Evolutionary conservation across 2,113 vertebrate genomes (phyloP).

Genomic region (Aldabrachelys gigantea): DNA sequence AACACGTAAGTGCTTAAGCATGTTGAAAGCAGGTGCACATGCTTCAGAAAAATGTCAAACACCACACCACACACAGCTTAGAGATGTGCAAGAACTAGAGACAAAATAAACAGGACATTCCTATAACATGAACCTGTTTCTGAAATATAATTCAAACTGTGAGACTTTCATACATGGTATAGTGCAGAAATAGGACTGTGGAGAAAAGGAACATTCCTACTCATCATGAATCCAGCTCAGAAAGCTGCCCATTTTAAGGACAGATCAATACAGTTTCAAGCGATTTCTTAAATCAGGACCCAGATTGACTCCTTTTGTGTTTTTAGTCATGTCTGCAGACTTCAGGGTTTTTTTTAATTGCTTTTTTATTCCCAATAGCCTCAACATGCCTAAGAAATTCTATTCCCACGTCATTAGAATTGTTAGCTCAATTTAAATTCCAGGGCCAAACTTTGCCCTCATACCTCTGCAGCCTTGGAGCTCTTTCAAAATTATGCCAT

Average conservation of each 20-base stretch:
- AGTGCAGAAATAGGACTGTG: background rate
- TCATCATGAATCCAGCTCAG: background rate
- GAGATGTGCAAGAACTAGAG: background rate
- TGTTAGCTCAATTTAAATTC: background rate
- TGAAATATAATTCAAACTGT: background rate
- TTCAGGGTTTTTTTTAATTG: background rate
- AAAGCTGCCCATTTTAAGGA: background rate
- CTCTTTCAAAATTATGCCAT: background rate
- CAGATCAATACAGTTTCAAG: background rate
- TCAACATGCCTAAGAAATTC: too few species aligned
- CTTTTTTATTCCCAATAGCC: background rate
- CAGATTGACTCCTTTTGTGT: background rate
- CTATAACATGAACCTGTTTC: background rate
- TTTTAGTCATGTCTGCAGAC: background rate
- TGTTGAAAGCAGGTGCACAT: background rate
- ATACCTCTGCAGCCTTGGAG: too few species aligned
- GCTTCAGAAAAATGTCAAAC: background rate
- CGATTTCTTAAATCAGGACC: background rate
- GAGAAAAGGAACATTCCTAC: background rate
- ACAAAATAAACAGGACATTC: background rate
- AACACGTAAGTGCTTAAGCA: background rate
- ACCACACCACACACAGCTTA: background rate
- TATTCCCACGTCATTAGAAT: background rate
- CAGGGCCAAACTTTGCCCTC: background rate
- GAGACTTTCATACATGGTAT: background rate